Evolutionary conservation across 2,888 invertebrate genomes (phyloP), one percentile per base, ranked within the genome.

Genomic region (Meandrusa payeni): DNA sequence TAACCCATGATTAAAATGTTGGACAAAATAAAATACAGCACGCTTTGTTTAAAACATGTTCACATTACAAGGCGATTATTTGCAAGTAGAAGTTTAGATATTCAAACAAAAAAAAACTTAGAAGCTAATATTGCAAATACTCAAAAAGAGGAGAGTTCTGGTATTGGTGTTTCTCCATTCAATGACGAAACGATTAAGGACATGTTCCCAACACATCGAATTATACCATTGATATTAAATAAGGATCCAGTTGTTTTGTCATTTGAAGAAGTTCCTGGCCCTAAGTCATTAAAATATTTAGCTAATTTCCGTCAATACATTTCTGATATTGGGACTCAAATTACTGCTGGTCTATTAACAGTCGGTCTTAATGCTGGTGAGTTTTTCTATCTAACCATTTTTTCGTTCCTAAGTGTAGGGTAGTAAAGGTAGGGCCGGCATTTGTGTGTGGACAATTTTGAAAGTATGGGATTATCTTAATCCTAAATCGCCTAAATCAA

Each of bases 221-320:
- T 69, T 10, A 61, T 78, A 41, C 78, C 83, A 15, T 50, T 79
- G 27, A 42, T 75, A n/a, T 55, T 64, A 36, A 69, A 63, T 44
- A 82, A 76, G 42, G 80, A 82, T 13, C 59, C 69, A 2, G 57
- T 76, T 5, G 64, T 79, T 40, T 64, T 87, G 29, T 67, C 91
- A 0, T 92, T 92, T 60, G 91, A 92, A 48, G 90, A 91, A 0
- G 88, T 93, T 10, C 93, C 93, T 0, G 92, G 92, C 0, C 93
- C 93, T 0, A 79, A 79, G 41, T 61, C 87, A 12, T 70, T 92
- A 12, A 89, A 89, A 56, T 72, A 90, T 31, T 76, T 91, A 55
- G 89, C 91, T 3, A 89, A 74, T 57, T 69, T 90, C 50, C 90
- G 92, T 69, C 88, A 83, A 55, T 90, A 90, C 66, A 71, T 93